Evolutionary conservation across 2,888 invertebrate genomes (phyloP).

Genomic region (Caenorhabditis angaria): DNA sequence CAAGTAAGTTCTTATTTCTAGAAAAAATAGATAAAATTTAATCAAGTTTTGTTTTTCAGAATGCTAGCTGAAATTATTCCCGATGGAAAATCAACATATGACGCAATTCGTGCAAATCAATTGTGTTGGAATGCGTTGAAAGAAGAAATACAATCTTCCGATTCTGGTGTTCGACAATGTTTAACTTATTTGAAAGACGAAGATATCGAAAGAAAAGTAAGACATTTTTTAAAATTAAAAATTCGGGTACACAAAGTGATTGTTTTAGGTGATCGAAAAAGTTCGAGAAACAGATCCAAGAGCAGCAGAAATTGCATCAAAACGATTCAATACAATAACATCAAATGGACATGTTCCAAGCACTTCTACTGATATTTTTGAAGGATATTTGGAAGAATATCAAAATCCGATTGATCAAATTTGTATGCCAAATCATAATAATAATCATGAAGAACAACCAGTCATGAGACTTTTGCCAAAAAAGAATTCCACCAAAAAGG

Average conservation of each 20-base stretch:
- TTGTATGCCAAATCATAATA: constrained; percentile 3
- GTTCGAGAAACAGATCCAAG: constrained; percentile 30
- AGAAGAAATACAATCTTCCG: constrained; percentile 27
- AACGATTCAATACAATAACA: constrained; percentile 28
- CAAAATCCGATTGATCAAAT: constrained; percentile 12
- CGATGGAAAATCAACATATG: constrained; percentile 61
- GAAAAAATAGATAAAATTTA: background rate
- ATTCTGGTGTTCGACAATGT: constrained; percentile 19
- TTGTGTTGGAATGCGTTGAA: constrained; percentile 64
- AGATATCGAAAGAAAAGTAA: constrained; percentile 49
- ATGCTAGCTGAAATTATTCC: constrained; percentile 63
- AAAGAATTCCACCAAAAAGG: constrained; percentile 8
- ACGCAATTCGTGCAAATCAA: constrained; percentile 63
- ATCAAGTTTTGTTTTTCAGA: constrained; percentile 48
- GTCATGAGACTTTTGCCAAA: constrained; percentile 24
- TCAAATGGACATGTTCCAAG: constrained; percentile 27
- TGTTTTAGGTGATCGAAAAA: constrained; percentile 31
- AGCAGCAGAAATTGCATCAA: constrained; percentile 38
- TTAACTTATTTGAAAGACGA: constrained; percentile 62
- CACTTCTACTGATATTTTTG: constrained; percentile 15
- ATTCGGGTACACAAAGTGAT: background rate
- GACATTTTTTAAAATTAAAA: background rate
- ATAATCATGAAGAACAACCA: constrained; percentile 19
- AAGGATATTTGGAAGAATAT: constrained; percentile 32
- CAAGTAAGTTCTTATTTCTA: constrained; percentile 50